Percentiles rank a stretch among this genome's conserved stretches.
Evolutionary conservation across 2,797 vertebrate genomes (phyloP).

Genomic region (Chaetophractus vellerosus): DNA sequence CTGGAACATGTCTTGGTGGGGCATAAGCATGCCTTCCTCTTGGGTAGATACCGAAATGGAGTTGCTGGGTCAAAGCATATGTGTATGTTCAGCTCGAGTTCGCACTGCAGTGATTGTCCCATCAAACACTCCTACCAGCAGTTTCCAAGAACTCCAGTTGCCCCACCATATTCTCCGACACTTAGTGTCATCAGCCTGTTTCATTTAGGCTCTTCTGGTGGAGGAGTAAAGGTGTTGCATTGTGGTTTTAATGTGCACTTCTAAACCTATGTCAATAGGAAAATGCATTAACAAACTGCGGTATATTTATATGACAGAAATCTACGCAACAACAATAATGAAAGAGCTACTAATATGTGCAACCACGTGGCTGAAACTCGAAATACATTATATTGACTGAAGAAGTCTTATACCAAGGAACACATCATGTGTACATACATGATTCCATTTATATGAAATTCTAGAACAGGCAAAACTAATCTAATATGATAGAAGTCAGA

Average conservation of each 20-base stretch:
- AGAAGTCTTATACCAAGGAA: background rate
- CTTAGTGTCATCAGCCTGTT: background rate
- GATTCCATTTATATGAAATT: background rate
- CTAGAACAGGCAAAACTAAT: background rate
- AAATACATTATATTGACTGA: background rate
- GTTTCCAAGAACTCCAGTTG: background rate
- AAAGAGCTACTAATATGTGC: background rate
- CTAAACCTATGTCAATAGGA: constrained; percentile 39
- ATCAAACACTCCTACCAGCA: background rate
- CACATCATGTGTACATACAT: background rate
- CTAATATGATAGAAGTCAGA: background rate
- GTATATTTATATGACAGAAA: constrained; percentile 11
- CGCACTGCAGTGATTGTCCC: background rate
- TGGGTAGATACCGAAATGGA: background rate
- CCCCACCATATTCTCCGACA: background rate
- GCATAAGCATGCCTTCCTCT: background rate
- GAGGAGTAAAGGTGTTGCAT: background rate
- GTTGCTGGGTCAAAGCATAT: background rate
- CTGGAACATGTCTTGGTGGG: constrained; percentile 6
- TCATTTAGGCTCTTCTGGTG: background rate
- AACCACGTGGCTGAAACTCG: background rate
- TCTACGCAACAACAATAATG: background rate
- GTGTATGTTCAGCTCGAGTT: background rate
- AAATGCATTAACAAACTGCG: background rate
- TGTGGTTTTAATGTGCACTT: constrained; percentile 51